These are phyloP conservation scores for Hyposoter didymator DNA, from an alignment of 2,888 invertebrate genomes.

Conservation along the genomic window DNA sequence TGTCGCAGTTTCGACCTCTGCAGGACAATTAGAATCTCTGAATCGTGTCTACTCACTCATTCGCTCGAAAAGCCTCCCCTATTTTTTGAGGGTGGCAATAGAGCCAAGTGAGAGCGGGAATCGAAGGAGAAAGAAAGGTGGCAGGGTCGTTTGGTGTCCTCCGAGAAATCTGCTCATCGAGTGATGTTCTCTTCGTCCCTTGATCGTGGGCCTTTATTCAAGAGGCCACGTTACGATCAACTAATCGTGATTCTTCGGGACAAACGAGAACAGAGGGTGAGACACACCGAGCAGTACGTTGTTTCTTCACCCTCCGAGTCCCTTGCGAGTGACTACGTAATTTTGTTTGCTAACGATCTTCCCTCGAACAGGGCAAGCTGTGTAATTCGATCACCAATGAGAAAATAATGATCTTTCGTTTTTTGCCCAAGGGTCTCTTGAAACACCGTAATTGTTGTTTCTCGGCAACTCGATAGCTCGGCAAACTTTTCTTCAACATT, in stretches of 20 bases:
- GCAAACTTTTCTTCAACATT: background rate
- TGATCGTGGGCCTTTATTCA: slow-evolving; percentile 12
- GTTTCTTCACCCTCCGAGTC: slow-evolving; percentile 29
- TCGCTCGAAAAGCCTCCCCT: slow-evolving; percentile 9
- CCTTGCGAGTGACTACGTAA: slow-evolving; percentile 58
- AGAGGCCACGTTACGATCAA: slow-evolving; percentile 32
- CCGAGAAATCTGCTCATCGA: slow-evolving; percentile 36
- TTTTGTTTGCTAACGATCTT: slow-evolving; percentile 61
- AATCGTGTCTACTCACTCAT: slow-evolving; percentile 70
- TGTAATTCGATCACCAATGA: slow-evolving; percentile 54
- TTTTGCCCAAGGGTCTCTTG: background rate
- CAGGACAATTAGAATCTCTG: slow-evolving; percentile 76
- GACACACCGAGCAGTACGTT: slow-evolving; percentile 3
- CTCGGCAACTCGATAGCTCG: slow-evolving; percentile 12
- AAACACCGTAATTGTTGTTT: slow-evolving; percentile 15
- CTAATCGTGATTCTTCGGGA: slow-evolving; percentile 55
- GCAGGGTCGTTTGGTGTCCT: slow-evolving; percentile 32
- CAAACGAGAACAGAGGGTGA: slow-evolving; percentile 41
- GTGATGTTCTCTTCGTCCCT: slow-evolving; percentile 20
- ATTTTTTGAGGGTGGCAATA: background rate
- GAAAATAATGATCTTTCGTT: slow-evolving; percentile 42
- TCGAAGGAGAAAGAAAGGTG: slow-evolving; percentile 6
- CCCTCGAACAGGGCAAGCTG: slow-evolving; percentile 31
- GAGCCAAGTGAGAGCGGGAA: background rate
- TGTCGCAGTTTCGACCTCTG: slow-evolving; percentile 71